These are phyloP conservation scores for Chromis chromis DNA, from an alignment of 2,797 vertebrate genomes.

Conservation along the genomic window DNA sequence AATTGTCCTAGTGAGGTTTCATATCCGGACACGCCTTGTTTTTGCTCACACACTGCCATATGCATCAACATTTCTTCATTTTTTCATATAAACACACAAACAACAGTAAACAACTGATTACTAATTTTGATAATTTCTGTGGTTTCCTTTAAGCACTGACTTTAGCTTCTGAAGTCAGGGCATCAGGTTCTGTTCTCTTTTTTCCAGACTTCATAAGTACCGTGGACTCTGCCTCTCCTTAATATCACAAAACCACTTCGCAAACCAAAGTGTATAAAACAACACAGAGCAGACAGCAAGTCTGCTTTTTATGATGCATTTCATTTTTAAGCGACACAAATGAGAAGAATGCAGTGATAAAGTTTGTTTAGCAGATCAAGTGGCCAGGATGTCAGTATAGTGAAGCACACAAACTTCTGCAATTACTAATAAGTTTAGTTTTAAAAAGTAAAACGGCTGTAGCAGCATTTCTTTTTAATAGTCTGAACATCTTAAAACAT, in stretches of 20 bases:
- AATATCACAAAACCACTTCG: not conserved
- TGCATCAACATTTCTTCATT: constrained; percentile 2
- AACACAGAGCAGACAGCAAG: not conserved
- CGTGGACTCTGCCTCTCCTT: not conserved
- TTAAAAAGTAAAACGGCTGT: too few relatives aligned
- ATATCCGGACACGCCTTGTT: not conserved
- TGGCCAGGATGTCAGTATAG: not conserved
- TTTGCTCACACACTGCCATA: not conserved
- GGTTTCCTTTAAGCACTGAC: not conserved
- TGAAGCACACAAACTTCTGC: not conserved
- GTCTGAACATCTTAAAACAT: too few relatives aligned
- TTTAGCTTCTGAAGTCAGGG: not conserved
- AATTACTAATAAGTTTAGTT: not conserved
- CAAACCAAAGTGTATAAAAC: not conserved
- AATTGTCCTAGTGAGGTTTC: not conserved
- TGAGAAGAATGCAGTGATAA: not conserved
- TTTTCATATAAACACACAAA: not conserved
- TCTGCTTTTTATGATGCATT: not conserved
- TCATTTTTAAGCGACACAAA: not conserved
- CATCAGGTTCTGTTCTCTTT: not conserved
- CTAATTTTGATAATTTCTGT: not conserved
- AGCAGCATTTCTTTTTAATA: not conserved
- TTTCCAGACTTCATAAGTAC: not conserved
- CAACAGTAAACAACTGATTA: not conserved
- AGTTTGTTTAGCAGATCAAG: not conserved